phyloP scores from a whole-genome alignment of 2,113 vertebrate species.

The Notiomystis cincta region DNA sequence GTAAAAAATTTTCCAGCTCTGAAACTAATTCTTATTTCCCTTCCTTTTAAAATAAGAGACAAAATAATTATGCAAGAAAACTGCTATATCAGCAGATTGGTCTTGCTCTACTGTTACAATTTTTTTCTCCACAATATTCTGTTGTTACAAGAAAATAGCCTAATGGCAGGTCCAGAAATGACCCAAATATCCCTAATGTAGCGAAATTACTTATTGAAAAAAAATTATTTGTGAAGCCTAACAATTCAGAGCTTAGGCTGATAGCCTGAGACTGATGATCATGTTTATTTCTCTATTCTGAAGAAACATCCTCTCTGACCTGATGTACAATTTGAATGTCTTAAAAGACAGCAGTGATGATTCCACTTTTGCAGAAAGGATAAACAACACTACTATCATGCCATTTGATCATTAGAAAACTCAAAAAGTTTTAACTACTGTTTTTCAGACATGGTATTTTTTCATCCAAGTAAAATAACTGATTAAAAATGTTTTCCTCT shows the following conservation, averaged over 20 bases:
- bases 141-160: background rate
- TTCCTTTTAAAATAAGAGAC: background rate
- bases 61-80: background rate
- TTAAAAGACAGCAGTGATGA: background rate
- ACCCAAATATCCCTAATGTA: background rate
- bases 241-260: background rate
- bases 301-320: background rate
- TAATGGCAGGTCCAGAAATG: background rate
- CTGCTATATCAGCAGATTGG: background rate
- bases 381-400: background rate
- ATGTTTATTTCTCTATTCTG: background rate
- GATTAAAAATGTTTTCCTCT: background rate
- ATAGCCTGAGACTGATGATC: background rate
- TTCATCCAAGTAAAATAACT: background rate
- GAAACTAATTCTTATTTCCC: background rate
- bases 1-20: background rate
- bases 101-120: background rate
- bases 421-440: background rate
- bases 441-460: background rate
- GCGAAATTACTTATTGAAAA: background rate
- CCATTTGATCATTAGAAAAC: background rate
- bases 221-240: background rate
- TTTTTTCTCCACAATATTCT: background rate
- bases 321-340: background rate
- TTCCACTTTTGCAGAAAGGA: background rate